Conservation (phyloP, 1,140 invertebrate genomes). For the Drosophila serrata region DNA sequence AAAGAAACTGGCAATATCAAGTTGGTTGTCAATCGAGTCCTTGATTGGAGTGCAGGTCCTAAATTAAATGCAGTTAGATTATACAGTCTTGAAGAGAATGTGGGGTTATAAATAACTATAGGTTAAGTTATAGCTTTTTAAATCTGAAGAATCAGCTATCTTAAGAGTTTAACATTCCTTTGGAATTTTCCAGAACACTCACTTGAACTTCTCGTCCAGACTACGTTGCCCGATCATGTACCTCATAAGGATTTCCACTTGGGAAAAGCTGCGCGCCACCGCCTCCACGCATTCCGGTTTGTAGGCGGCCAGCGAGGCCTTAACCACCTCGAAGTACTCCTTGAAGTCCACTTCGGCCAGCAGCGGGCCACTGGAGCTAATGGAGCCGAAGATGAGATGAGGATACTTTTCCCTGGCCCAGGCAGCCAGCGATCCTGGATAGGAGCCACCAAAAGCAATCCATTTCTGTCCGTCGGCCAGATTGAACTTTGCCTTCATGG, state of each 20-base stretch:
- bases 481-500: conserved; percentile 89
- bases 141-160: background rate
- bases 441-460: conserved; percentile 97
- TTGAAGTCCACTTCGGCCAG: conserved; percentile 93
- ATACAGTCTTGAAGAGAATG: background rate
- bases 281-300: conserved; percentile 88
- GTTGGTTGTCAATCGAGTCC: conserved; percentile 87
- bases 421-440: conserved; percentile 95
- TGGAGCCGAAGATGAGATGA: conserved; percentile 93
- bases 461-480: conserved; percentile 90
- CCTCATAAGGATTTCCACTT: conserved; percentile 89
- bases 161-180: background rate
- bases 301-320: conserved; percentile 88
- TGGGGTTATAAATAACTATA: too few species aligned
- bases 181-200: conserved; percentile 35
- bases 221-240: conserved; percentile 87
- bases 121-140: background rate
- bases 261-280: conserved; percentile 88
- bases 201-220: conserved; percentile 90
- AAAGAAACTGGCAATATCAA: conserved; percentile 93
- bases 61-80: conserved; percentile 37
- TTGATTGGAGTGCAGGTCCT: conserved; percentile 93
- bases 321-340: conserved; percentile 92
- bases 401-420: conserved; percentile 97
- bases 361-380: conserved; percentile 96